These are phyloP conservation scores for Hystrix cristata DNA, from an alignment of 2,113 vertebrate species.

Conservation along the genomic window DNA sequence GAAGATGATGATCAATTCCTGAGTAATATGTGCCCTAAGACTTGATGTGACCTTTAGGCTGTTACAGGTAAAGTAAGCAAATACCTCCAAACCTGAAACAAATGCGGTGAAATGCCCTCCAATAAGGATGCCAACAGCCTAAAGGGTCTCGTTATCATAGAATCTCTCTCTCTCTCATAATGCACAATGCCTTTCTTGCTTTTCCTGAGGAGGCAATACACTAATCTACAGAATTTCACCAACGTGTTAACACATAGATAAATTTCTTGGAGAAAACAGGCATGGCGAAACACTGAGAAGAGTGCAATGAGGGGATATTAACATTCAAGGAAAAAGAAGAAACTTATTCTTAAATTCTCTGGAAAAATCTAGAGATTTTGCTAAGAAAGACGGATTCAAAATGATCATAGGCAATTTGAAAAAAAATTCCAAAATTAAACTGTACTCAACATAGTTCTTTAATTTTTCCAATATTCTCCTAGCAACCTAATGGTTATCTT, in stretches of 20 bases:
- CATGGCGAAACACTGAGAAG: neutral
- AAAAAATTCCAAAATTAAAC: neutral
- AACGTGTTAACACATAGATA: neutral
- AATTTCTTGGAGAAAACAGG: neutral
- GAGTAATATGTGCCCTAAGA: neutral
- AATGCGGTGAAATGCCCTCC: neutral
- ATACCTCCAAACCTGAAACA: neutral
- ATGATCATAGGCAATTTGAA: neutral
- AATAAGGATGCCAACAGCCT: neutral
- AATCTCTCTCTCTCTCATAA: neutral
- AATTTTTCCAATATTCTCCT: neutral
- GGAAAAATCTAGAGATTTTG: neutral
- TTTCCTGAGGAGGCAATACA: neutral
- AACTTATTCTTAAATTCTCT: neutral
- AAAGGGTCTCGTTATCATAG: neutral
- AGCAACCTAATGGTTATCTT: neutral
- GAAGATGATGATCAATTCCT: neutral
- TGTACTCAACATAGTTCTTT: neutral
- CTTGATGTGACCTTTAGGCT: neutral
- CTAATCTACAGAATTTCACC: neutral
- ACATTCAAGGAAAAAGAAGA: neutral
- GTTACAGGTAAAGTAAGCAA: neutral
- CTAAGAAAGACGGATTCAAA: neutral
- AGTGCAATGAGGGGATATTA: neutral
- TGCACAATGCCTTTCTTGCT: neutral